A percentile compares a stretch with the other conserved stretches of the same genome.
Conservation (phyloP, 2,888 invertebrate genomes). For the Spilosoma lubricipeda region DNA sequence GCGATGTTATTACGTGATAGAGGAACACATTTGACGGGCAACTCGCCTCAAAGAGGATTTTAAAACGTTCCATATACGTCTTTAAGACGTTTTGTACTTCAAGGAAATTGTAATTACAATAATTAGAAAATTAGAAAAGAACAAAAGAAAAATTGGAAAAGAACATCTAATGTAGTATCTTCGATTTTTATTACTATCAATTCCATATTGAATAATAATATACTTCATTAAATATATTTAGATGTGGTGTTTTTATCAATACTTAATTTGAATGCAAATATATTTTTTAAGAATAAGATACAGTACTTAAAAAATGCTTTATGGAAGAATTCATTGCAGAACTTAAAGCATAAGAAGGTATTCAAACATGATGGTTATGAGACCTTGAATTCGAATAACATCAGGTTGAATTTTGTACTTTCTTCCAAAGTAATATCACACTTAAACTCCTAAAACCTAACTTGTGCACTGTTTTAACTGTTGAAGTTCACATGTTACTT, state of each 20-base stretch:
- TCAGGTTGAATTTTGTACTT: neutral
- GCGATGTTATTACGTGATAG: constrained; percentile 47
- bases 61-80: constrained; percentile 11
- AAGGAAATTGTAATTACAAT: neutral
- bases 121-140: no score
- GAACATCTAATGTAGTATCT: no score
- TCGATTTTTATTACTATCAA: no score
- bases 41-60: constrained; percentile 20
- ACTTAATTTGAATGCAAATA: neutral
- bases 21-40: constrained; percentile 39
- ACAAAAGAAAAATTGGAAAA: no score
- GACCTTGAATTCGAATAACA: neutral
- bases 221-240: no score
- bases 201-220: no score
- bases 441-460: neutral
- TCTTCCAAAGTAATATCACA: neutral
- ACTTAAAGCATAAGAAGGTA: neutral
- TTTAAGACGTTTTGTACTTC: neutral
- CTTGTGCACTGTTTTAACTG: neutral
- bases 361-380: neutral
- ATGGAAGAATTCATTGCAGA: neutral
- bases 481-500: neutral
- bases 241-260: neutral
- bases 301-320: no score
- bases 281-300: neutral